Evolutionary conservation across 2,113 vertebrate species (phyloP), one percentile per base, ranked within the genome.

Genomic region (Sphyrna mokarran): DNA sequence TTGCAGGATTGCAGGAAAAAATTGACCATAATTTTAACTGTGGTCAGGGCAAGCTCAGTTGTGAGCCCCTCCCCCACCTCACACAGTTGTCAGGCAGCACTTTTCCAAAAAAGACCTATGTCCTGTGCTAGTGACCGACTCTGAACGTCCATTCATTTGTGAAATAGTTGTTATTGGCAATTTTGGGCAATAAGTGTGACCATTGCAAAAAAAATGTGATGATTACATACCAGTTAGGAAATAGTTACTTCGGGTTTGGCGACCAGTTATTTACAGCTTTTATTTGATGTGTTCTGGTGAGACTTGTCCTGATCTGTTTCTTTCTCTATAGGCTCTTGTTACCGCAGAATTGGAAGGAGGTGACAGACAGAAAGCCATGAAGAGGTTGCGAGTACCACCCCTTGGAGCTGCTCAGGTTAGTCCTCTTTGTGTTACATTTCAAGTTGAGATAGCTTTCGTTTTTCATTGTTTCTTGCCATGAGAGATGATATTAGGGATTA

Each of bases 331-430:
- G 99, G 98, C 98, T 72, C 97, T 99, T 96, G 99, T 99, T 96
- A 99, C 99, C 96, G 98, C 98, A 37, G 99, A 99, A 97, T 98
- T 99, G 97, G 99, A 99, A 97, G 98, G 98, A 97, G 99, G 99
- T 96, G 99, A 99, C 96, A 98, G 99, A 96, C 99, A 99, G 97
- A 99, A 97, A 97, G 99, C 99, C 96, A 99, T 99, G 99, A 99
- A 99, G 97, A 98, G 99, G 96, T 97, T 99, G 96, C 98, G 99
- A 96, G 99, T 99, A 95, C 99, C 99, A 96, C 99, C 99, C 54
- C 98, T 99, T 96, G 99, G 99, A 96, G 99, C 99, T 96, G 99
- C 99, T 97, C 99, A 99, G 98, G 99, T 99, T 96, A 98, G 97
- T 96, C 23, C 6, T 0, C 96, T 87, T 85, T 66, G 26, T 13